Percentiles rank a stretch among this genome's conserved stretches.
Conservation (phyloP, 2,113 vertebrate species). For the Pagrus major region DNA sequence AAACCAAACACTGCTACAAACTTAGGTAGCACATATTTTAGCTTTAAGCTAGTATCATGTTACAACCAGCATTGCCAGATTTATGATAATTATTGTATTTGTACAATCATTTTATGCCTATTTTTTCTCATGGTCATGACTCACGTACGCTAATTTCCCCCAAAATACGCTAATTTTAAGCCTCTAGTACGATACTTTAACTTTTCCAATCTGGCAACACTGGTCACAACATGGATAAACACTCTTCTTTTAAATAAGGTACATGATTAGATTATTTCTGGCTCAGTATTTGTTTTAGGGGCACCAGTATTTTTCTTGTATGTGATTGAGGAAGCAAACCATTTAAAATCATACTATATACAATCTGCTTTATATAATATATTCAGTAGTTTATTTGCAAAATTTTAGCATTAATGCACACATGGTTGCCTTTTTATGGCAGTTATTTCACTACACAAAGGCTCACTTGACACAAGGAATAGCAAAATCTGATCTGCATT, state of each 20-base stretch:
- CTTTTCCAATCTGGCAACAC: no score
- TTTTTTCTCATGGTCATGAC: no score
- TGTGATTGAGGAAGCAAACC: slow-evolving; percentile 17
- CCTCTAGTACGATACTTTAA: no score
- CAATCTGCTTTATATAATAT: slow-evolving; percentile 9
- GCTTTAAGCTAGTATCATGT: slow-evolving; percentile 12
- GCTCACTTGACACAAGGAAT: neutral
- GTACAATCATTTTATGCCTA: no score
- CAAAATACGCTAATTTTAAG: no score
- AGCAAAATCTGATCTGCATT: neutral
- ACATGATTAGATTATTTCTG: slow-evolving; percentile 9
- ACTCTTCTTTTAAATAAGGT: slow-evolving; percentile 3
- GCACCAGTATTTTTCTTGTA: neutral
- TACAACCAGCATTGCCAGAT: no score
- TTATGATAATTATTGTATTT: no score
- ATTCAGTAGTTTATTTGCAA: slow-evolving; percentile 7
- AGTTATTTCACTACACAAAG: slow-evolving; percentile 26
- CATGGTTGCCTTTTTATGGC: neutral
- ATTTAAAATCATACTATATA: neutral
- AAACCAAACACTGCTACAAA: neutral
- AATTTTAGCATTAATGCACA: slow-evolving; percentile 1
- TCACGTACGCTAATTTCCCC: no score
- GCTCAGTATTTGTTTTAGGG: neutral
- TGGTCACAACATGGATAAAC: neutral
- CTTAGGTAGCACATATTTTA: neutral